Percentiles rank a stretch among this genome's conserved stretches.
Conservation (phyloP, 2,797 vertebrate genomes). For the Champsocephalus gunnari region DNA sequence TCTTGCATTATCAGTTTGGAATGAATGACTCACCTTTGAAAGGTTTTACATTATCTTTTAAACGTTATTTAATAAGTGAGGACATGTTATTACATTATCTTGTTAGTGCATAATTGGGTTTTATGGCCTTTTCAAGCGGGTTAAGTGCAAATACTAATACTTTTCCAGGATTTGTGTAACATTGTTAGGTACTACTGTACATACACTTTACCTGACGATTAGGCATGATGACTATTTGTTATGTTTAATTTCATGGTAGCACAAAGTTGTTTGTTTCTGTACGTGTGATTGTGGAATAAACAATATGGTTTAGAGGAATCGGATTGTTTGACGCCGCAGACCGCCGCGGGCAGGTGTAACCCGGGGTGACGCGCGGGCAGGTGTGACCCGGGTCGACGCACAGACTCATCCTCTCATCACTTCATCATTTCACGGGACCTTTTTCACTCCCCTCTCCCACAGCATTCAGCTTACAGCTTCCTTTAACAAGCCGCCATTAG, state of each 20-base stretch:
- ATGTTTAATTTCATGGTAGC: neutral
- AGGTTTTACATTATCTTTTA: too few relatives aligned
- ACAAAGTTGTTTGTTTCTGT: neutral
- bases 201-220: too few relatives aligned
- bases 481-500: slow-evolving; percentile 80
- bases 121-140: too few relatives aligned
- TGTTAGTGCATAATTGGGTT: too few relatives aligned
- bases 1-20: too few relatives aligned
- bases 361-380: slow-evolving; percentile 1
- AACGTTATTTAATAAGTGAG: too few relatives aligned
- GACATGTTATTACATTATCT: too few relatives aligned
- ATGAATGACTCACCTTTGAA: too few relatives aligned
- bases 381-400: neutral
- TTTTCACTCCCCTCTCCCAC: slow-evolving; percentile 83
- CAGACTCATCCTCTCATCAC: slow-evolving; percentile 48
- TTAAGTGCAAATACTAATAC: too few relatives aligned
- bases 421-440: slow-evolving; percentile 72
- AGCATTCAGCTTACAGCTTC: slow-evolving; percentile 83
- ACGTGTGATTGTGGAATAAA: slow-evolving; percentile 18
- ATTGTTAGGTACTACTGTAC: too few relatives aligned
- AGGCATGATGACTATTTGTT: neutral
- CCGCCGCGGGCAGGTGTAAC: slow-evolving; percentile 8
- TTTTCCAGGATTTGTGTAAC: too few relatives aligned
- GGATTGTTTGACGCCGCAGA: neutral
- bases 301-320: neutral